Base-by-base conservation (phyloP, 2,888 invertebrate species). In the Drosophila setosimentum region DNA sequence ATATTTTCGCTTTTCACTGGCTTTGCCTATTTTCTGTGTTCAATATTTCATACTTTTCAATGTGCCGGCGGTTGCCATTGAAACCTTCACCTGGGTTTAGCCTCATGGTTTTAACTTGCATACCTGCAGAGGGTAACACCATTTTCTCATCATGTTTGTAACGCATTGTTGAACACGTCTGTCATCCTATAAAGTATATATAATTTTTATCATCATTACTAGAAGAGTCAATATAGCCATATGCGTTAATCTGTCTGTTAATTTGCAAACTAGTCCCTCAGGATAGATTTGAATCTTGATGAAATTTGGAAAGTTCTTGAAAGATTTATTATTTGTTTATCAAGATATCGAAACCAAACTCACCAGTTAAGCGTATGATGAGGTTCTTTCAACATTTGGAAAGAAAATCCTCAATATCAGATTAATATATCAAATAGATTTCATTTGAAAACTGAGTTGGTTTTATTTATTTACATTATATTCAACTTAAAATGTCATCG, bases 1-100 rank as follows among this genome's bases (percentile, higher is more conserved):
- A 73, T 76, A 72, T 79, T 72, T 45, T 81, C 63, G 57, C 68
- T 68, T 75, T 75, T 67, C 49, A 29, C 61, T 54, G 54, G 55
- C 45, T 77, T 69, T 73, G 50, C 27, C 57, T 57, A 29, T 13
- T 29, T 40, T 50, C 30, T 45, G 33, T 67, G 72, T 79, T 78
- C 82, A 70, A 87, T 87, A 85, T 85, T 83, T 88, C 53, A 66
- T 76, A 55, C 61, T 60, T 68, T 68, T 69, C 80, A 70, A 69
- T 79, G 63, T 32, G 59, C 30, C 33, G 48, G n/a, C 59, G 32
- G 58, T 59, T 78, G 55, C 62, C 67, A 76, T 68, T 76, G 80
- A 55, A 80, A 80, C 83, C 76, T 73, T 77, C 70, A 71, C 73
- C 76, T 77, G 73, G 57, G 70, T 18, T 74, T 57, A 65, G 71